Evolutionary conservation across 2,797 vertebrate species (phyloP), one percentile per base, ranked within the genome.

Genomic region (Acrossocheilus wenchowensis): DNA sequence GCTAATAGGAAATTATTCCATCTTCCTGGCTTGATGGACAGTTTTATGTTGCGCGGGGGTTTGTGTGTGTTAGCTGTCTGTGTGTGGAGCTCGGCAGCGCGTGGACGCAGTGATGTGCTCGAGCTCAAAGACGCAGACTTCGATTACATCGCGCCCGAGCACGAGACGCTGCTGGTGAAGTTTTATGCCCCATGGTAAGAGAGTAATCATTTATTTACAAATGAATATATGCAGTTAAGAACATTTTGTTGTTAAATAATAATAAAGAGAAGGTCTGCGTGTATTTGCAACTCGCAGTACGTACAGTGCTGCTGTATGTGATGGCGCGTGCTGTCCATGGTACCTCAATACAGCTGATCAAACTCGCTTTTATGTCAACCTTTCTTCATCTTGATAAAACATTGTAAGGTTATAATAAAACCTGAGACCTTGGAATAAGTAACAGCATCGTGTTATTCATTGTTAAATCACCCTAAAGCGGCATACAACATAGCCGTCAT

Each of bases 131-230:
- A 96, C 92, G 88, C 90, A 12, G 95, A 96, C 88, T 96, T 96
- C 90, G 94, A 95, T 62, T 95, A 95, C 90, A 89, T 94, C 81
- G 91, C 94, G 10, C 74, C 92, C 6, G 95, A 93, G 91, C 94
- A 95, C 84, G 95, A 96, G 91, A 95, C 95, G 87, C 91, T 96
- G 94, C 94, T 96, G 82, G 92, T 96, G 78, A 94, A 90, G 75
- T 96, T 96, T 94, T 96, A 95, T 88, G 94, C 96, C 72, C 96
- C 96, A 12, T 96, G 96, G 96, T 96, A 91, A 95, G 86, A 17
- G 3, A 41, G n/a, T 23, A 39, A 11, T 34, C 1, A 6, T 17
- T 26, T 0, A n/a, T 84, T 48, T 30, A 23, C 17, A 30, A 2
- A 41, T 64, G 21, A 1, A 57, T 2, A 6, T 11, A 10, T 62